Evolutionary conservation across 2,797 vertebrate species (phyloP), one percentile per base, ranked within the genome.

Genomic region (Vipera ursinii): DNA sequence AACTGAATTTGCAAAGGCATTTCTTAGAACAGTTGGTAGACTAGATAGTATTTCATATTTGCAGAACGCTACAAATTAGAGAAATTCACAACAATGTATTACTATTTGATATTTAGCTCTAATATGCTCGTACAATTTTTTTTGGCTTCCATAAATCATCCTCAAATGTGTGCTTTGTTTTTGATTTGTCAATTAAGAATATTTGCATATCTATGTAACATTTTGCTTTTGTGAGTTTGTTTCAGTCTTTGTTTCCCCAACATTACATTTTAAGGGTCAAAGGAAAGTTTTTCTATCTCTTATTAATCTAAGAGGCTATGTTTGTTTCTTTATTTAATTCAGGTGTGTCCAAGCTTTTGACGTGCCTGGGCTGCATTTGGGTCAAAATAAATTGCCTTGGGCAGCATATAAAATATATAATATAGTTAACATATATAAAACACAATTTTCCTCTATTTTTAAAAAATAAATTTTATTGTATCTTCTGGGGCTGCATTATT

Each of bases 1-100:
- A 53, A 32, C 53, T 93, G 55, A 93, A 48, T 93, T 92, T 59
- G 38, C 15, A 94, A 92, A 82, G 78, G 93, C 56, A 93, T 32
- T 61, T 94, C 24, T 69, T 92, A 59, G 22, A 56, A 69, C 69
- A 14, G 17, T 2, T 28, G 61, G 86, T 63, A 65, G 0, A 0
- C 90, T 57, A 28, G 6, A 6, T 90, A 56, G 26, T 32, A 90
- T 59, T 90, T 73, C 38, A 59, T 51, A 9, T 20, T 28, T 60
- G 26, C 26, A 87, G 53, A n/a, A 26, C 17, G 10, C 24, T 32
- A 57, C 15, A 85, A 53, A 48, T 51, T 59, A 8, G n/a, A 22
- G 32, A 48, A n/a, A 63, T 57, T 51, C 38, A 15, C 86, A 22
- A 48, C 26, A 17, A 3, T 59, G 7, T 0, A 9, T 65, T 57